These are phyloP conservation scores for Meloe dianella DNA, from an alignment of 2,888 invertebrate species.

Conservation along the genomic window DNA sequence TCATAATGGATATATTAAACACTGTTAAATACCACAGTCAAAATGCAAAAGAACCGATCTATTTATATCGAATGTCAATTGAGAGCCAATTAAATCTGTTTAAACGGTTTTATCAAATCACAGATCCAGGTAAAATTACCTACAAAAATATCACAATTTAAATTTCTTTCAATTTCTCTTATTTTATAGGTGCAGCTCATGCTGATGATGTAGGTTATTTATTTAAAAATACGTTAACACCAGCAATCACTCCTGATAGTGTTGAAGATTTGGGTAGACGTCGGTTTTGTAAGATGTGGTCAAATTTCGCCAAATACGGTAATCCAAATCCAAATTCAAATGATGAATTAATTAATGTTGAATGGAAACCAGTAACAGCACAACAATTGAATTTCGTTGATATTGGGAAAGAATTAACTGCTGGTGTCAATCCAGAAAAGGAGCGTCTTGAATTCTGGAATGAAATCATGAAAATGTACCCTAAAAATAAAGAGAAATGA, in stretches of 20 bases:
- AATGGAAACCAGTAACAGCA: conserved; percentile 34
- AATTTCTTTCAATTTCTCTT: conserved; percentile 32
- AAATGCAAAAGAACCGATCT: conserved; percentile 40
- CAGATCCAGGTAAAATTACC: conserved; percentile 35
- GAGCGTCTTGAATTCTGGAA: conserved; percentile 45
- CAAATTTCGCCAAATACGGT: conserved; percentile 46
- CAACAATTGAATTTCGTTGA: conserved; percentile 37
- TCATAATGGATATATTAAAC: conserved; percentile 44
- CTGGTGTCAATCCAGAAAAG: conserved; percentile 37
- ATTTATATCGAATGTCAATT: conserved; percentile 47
- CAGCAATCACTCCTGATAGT: conserved; percentile 36
- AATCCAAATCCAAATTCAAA: conserved; percentile 37
- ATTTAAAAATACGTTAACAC: conserved; percentile 35
- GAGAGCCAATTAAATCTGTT: conserved; percentile 44
- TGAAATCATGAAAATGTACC: conserved; percentile 24
- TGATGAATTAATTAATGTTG: conserved; percentile 29
- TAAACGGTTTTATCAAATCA: conserved; percentile 38
- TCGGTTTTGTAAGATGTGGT: conserved; percentile 46
- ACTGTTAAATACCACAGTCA: conserved; percentile 27
- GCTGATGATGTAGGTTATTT: conserved; percentile 44
- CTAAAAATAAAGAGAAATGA: background rate
- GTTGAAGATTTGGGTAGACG: conserved; percentile 42
- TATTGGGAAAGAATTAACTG: conserved; percentile 38
- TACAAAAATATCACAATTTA: conserved; percentile 29
- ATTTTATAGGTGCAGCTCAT: conserved; percentile 37